Evolutionary conservation across 2,888 invertebrate species (phyloP).

Genomic region (Agrotis puta): DNA sequence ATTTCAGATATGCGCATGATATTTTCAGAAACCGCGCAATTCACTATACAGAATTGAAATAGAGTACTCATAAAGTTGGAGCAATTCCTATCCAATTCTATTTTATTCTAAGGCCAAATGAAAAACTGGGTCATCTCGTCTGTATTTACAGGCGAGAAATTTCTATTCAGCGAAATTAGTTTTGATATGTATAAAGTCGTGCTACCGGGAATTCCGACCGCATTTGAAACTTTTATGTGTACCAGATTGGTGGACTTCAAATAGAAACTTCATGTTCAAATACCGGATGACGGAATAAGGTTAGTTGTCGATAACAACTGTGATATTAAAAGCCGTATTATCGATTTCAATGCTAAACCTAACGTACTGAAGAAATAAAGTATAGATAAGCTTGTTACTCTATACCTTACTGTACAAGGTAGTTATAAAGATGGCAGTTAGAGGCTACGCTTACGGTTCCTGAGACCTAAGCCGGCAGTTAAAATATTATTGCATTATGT

Average conservation of each 20-base stretch:
- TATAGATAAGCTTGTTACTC: constrained; percentile 59
- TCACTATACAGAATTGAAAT: constrained; percentile 70
- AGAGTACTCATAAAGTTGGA: constrained; percentile 69
- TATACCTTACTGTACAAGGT: constrained; percentile 34
- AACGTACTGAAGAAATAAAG: constrained; percentile 72
- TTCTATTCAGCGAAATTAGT: constrained; percentile 37
- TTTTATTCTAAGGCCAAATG: constrained; percentile 72
- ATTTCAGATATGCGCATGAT: constrained; percentile 74
- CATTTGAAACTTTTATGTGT: constrained; percentile 30
- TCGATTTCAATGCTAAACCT: constrained; percentile 73
- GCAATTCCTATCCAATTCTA: constrained; percentile 70
- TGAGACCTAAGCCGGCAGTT: constrained; percentile 71
- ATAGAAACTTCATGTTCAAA: constrained; percentile 42
- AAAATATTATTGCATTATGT: constrained; percentile 63
- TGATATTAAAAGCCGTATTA: constrained; percentile 60
- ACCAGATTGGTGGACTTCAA: constrained; percentile 31
- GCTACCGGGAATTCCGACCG: constrained; percentile 17
- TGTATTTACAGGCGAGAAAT: constrained; percentile 47
- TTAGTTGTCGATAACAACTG: constrained; percentile 57
- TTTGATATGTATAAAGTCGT: constrained; percentile 36
- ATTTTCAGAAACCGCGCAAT: constrained; percentile 72
- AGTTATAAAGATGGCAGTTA: constrained; percentile 64
- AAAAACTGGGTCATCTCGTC: constrained; percentile 67
- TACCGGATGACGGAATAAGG: constrained; percentile 55
- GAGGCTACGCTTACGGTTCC: constrained; percentile 83